Evolutionary conservation across 2,888 invertebrate genomes (phyloP), one percentile per base, ranked within the genome.

Genomic region (Lepidocyrtinus sp.): DNA sequence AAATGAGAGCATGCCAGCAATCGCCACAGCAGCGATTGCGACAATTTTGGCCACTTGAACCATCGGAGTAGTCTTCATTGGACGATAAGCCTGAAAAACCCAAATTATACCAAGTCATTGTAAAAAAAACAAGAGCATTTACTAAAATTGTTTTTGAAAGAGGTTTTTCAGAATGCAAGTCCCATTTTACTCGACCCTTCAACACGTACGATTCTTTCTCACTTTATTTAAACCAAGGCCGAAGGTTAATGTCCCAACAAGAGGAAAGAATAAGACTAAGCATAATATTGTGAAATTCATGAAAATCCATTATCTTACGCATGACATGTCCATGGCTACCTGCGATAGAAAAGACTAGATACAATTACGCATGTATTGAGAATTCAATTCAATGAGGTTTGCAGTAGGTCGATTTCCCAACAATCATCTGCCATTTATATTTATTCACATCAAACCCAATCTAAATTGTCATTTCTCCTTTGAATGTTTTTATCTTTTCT

Each of bases 21-120:
- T 93, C 0, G 93, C 92, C 85, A 96, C 93, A 86, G 96, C 92
- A 82, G 96, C 96, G 85, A 94, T 90, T 63, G 95, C 96, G 19
- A 94, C 93, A 88, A 96, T 95, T 89, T 94, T 93, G 26, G 96
- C 94, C 83, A 96, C 94, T 90, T 96, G 95, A 82, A 96, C 94
- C 69, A 95, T 92, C 63, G 93, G 92, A 80, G 94, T 93, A 86
- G 82, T 78, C 78, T 82, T 83, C 82, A 74, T 68, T 1, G 91
- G 91, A 87, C 91, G 91, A 90, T 96, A 96, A 69, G 96, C 96
- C 96, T 96, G 90, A 9, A 89, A 88, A 75, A 36, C 17, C 36
- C 5, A 36, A 50, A 50, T 50, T n/a, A n/a, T n/a, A n/a, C n/a
- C n/a, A n/a, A n/a, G n/a, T n/a, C n/a, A n/a, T n/a, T n/a, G n/a